Evolutionary conservation across 2,888 invertebrate genomes (phyloP), one percentile per base, ranked within the genome.

Genomic region (Anthoptus insignis): DNA sequence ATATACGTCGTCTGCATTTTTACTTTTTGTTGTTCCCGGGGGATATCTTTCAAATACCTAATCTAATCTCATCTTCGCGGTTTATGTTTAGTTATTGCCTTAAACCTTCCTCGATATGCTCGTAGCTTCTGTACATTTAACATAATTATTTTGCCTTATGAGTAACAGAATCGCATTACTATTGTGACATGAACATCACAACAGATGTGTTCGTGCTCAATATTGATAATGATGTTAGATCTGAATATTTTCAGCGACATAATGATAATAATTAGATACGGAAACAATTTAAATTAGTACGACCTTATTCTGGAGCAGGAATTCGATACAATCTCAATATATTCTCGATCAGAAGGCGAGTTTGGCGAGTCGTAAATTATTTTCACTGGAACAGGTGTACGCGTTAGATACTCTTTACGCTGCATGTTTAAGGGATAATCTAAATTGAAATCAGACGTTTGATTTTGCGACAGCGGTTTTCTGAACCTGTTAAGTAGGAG

Each of bases 371-470:
- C 81, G 73, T 91, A 89, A 89, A 90, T 90, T 89, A 89, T 89
- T 87, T 86, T 81, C 86, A 89, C 82, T 88, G 53, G 86, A 88
- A 90, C 91, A 91, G 91, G 92, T 93, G 90, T 91, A 89, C 86
- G 86, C 79, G 86, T 86, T 85, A 89, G 91, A 92, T 92, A 92
- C 89, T 89, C 83, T 82, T 88, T 84, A 81, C 88, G 83, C 82
- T 85, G 87, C 89, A 90, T 90, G 88, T 91, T 90, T 85, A 88
- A 86, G 79, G 76, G 77, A 77, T 91, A 88, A 92, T 92, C 92
- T 92, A 83, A 93, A 93, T 92, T 92, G 92, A 91, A 92, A 93
- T 93, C 92, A 83, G 89, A 84, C 89, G 81, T 91, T 90, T 88
- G 88, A 91, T 91, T 45, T 87, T 89, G 91, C 87, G 91, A 91